These are phyloP conservation scores for Scolopax mira DNA, from an alignment of 2,113 vertebrate species.

Conservation along the genomic window DNA sequence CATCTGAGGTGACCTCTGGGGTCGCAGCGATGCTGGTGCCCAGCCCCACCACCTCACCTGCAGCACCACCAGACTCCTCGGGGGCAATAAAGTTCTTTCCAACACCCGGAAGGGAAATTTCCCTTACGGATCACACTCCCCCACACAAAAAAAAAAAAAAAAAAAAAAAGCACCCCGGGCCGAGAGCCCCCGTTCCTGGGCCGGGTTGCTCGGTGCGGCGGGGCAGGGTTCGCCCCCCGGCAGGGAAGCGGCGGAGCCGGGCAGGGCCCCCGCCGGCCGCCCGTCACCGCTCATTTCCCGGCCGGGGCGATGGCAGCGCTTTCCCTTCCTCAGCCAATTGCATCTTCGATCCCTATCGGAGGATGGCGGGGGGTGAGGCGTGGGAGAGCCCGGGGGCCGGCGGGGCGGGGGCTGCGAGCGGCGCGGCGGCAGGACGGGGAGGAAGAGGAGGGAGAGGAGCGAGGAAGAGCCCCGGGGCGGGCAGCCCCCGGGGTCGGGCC, in stretches of 20 bases:
- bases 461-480: neutral
- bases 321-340: neutral
- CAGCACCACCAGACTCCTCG: neutral
- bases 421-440: neutral
- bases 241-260: neutral
- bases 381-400: neutral
- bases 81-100: neutral
- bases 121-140: neutral
- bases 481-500: neutral
- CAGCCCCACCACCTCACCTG: neutral
- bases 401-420: neutral
- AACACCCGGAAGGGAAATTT: neutral
- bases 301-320: neutral
- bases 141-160: neutral
- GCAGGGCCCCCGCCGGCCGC: neutral
- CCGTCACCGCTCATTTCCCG: neutral
- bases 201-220: neutral
- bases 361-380: neutral
- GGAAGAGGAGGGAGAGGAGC: neutral
- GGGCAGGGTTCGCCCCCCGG: no score
- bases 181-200: rapidly evolving
- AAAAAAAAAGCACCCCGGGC: neutral
- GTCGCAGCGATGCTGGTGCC: neutral
- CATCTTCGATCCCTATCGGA: neutral
- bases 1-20: neutral